Evolutionary conservation across 2,888 invertebrate species (phyloP), one percentile per base, ranked within the genome.

Genomic region (Thera obeliscata): DNA sequence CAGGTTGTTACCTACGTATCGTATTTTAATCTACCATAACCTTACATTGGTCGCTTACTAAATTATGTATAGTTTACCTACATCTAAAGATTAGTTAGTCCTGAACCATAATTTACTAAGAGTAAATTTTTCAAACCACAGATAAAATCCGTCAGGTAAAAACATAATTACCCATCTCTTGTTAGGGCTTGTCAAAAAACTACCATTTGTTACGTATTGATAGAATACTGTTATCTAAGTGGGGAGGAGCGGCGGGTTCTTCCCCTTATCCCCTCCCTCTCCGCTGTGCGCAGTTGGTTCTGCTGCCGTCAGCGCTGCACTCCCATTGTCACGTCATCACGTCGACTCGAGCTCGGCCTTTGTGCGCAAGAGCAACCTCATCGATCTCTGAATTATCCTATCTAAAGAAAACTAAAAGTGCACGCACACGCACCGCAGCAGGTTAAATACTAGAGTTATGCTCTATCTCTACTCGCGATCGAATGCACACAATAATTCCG

Each of bases 221-320:
- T 87, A 87, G 84, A 87, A 85, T 82, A 87, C 81, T 86, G 88
- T 89, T 88, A 88, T 87, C 88, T 90, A 89, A 84, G 74, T 76
- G 76, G 81, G 82, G 48, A n/a, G 48, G 56, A 5, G 50, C 33
- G 62, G 50, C 62, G 56, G 36, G 56, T 12, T 43, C 49, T 50
- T 6, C 22, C 48, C 22, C 22, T 22, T 22, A 22, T 22, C 22
- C 50, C n/a, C 49, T 38, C 49, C 8, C 56, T 8, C 76, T 79
- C 82, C 80, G 78, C 78, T 49, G 80, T 69, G 71, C 73, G 74
- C 72, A 67, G 67, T 62, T 66, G 65, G 66, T 66, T 65, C 56
- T 73, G 64, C 69, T 65, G 70, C 70, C 70, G 62, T 61, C 67
- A 62, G 64, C 71, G 66, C 72, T 64, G 64, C 69, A 60, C 70